Base-by-base conservation (phyloP, 2,888 invertebrate genomes). In the Argyresthia goedartella region DNA sequence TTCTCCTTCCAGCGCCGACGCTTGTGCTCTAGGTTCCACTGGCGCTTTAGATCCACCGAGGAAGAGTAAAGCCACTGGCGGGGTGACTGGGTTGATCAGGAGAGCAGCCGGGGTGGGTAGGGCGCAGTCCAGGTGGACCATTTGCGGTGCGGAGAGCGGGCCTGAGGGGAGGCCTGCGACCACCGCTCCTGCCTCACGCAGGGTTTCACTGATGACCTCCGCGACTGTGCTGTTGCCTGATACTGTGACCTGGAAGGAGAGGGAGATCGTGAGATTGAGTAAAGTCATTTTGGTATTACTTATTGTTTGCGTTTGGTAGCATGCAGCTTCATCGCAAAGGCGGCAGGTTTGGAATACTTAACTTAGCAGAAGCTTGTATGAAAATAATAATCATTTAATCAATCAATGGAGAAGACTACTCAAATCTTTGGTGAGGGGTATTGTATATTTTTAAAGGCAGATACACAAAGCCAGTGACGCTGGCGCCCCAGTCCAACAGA, bases 1-100 rank as follows among this genome's bases (percentile, higher is more conserved):
- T 69, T 91, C 91, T 8, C 91, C 91, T 67, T 90, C 89, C 43
- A 91, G 69, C 1, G 88, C 81, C 6, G 78, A 69, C 2, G 90
- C 90, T 46, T 88, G 85, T 2, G 90, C 88, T 52, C 87, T 80
- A 0, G 88, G 88, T 58, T 91, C 90, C 44, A 91, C 89, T 39
- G 89, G 89, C 33, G 91, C 90, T 63, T 89, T 88, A 8, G 89
- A 90, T 1, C 90, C 91, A 42, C 90, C 91, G 39, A 91, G 84
- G 54, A 89, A 86, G 47, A 90, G 73, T 44, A 89, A 69, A 0
- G 88, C 86, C 0, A 74, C 69, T 0, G 84, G 84, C 4, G 87
- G 80, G 0, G 73, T 64, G 0, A 66, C 54, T 0, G 73, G 54
- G 1, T 58, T 63, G 1, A 64, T 60, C 0, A 70, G 61, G 0